Base-by-base conservation (phyloP, 2,113 vertebrate genomes). In the Galbula dea region DNA sequence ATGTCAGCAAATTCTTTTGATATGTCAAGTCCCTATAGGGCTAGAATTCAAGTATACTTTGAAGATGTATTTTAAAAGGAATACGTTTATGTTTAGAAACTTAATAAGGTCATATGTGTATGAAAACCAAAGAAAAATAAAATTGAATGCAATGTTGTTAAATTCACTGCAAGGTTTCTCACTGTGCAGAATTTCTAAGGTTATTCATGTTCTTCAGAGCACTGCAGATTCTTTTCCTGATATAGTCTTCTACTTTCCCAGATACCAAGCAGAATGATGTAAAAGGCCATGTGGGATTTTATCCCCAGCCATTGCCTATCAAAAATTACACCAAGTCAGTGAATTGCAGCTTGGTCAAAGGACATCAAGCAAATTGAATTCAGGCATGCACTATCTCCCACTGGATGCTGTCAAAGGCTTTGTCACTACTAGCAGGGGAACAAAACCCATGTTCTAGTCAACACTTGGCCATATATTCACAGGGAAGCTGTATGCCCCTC, bases 1-100 rank as follows among this genome's bases (percentile, higher is more conserved):
- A 96, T 98, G 97, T 98, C 98, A 98, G 98, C 98, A 98, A 97
- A 95, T 98, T 97, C 97, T 96, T 98, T 97, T 97, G 97, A 97
- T 98, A 97, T 97, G 96, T 97, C 96, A 97, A 96, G 97, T 97
- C 95, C 96, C 97, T 84, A 86, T 94, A 96, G 96, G 93, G 94
- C 89, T 96, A 89, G 89, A 95, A 96, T 95, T 96, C 96, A 86
- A 95, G 94, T 95, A 94, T 89, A 92, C 97, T 98, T 98, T 98
- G 97, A 98, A 98, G 97, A 97, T 88, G 46, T 93, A 96, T 97
- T 97, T 98, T 96, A 94, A 98, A 97, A 96, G 96, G 95, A 97
- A 96, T 96, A 86, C 97, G 94, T 96, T 98, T 96, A 95, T 94
- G 88, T 96, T 97, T 96, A 96, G 96, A 93, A 96, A 96, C 72